Percentiles rank a stretch among this genome's conserved stretches.
Conservation (phyloP, 2,888 invertebrate genomes). For the Lepidocyrtoides sp. region DNA sequence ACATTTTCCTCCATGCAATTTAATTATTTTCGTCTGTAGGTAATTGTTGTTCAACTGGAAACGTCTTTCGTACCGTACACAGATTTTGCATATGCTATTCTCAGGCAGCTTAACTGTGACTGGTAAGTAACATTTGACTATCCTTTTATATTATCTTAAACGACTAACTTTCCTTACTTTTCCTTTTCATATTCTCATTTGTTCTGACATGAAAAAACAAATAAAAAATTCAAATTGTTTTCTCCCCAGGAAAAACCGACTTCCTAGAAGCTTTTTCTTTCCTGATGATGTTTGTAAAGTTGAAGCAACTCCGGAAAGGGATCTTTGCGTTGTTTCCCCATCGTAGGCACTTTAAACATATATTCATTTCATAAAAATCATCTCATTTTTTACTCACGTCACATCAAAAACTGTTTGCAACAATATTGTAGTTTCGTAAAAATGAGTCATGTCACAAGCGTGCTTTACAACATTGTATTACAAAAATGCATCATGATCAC, state of each 20-base stretch:
- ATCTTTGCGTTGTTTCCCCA: constrained; percentile 81
- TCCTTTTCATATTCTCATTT: too few relatives aligned
- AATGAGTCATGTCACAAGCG: too few relatives aligned
- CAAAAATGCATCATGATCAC: not conserved
- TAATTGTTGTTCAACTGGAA: constrained; percentile 82
- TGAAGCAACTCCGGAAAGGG: constrained; percentile 72
- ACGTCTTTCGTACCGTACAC: constrained; percentile 79
- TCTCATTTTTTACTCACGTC: not conserved
- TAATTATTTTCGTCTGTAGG: constrained; percentile 49
- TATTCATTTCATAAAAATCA: not conserved
- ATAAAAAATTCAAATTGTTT: constrained; percentile 18
- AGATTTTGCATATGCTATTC: constrained; percentile 82
- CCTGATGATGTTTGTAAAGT: constrained; percentile 83
- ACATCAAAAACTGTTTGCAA: constrained; percentile 1
- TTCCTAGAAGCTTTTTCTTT: constrained; percentile 83
- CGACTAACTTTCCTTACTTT: too few relatives aligned
- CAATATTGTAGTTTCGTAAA: too few relatives aligned
- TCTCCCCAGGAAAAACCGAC: constrained; percentile 77
- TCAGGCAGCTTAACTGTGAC: constrained; percentile 80
- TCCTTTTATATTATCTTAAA: not conserved
- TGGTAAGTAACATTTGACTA: constrained; percentile 79
- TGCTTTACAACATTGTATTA: too few relatives aligned
- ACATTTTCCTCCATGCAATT: too few relatives aligned
- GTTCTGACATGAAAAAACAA: too few relatives aligned
- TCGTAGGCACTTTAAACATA: constrained; percentile 75